phyloP scores from a whole-genome alignment of 2,888 invertebrate species.

The Cosmorhoe ocellata region DNA sequence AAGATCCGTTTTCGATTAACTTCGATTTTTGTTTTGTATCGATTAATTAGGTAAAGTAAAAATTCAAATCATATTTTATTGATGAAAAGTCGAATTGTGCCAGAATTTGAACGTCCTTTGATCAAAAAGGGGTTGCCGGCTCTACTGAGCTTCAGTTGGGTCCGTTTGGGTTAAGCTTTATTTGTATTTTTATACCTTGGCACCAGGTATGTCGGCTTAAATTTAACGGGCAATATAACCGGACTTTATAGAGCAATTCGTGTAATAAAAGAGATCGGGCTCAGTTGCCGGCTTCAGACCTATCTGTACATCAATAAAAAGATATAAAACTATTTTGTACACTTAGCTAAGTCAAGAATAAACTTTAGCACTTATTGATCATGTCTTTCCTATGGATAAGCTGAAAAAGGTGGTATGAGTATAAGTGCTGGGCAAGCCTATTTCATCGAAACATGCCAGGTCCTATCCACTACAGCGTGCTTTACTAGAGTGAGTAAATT shows the following conservation, averaged over 20 bases:
- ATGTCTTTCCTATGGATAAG: no score
- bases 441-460: no score
- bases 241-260: slow-evolving; percentile 22
- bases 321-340: background rate
- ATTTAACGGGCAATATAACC: slow-evolving; percentile 24
- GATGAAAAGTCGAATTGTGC: background rate
- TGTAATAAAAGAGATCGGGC: slow-evolving; percentile 22
- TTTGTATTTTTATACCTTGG: slow-evolving; percentile 16
- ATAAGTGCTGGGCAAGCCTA: no score
- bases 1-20: no score
- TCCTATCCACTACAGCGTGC: no score
- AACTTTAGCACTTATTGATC: no score
- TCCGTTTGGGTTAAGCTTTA: background rate
- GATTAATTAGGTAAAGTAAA: no score
- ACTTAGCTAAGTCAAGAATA: no score
- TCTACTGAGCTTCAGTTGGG: background rate
- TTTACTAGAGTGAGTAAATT: no score
- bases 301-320: slow-evolving; percentile 6
- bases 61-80: no score
- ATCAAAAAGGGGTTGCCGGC: background rate
- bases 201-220: slow-evolving; percentile 22
- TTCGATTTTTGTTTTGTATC: no score
- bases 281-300: slow-evolving; percentile 6
- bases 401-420: no score
- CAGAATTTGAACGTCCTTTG: background rate